phyloP scores from a whole-genome alignment of 1,140 invertebrate genomes.

The Solenopsis invicta region DNA sequence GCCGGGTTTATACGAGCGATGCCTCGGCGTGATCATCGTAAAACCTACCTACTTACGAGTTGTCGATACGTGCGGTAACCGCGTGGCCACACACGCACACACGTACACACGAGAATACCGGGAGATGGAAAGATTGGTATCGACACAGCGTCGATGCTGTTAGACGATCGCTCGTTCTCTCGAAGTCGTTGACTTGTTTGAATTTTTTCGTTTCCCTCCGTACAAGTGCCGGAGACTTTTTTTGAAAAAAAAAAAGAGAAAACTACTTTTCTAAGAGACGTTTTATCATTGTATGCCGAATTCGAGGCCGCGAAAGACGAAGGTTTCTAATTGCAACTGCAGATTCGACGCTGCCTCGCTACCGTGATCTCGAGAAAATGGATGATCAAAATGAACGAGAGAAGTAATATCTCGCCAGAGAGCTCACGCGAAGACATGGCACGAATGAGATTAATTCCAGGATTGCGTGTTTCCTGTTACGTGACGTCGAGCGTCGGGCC shows the following conservation, averaged over 20 bases:
- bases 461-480: conserved; percentile 46
- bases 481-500: conserved; percentile 7
- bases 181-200: neutral
- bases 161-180: neutral
- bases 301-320: neutral
- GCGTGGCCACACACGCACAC: neutral
- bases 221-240: neutral
- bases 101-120: neutral
- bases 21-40: conserved; percentile 72
- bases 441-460: conserved; percentile 49
- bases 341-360: neutral
- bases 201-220: neutral
- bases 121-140: conserved; percentile 33
- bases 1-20: conserved; percentile 58
- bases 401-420: neutral
- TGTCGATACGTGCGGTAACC: conserved; percentile 49
- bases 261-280: neutral
- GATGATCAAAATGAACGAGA: conserved; percentile 10
- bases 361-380: conserved; percentile 18
- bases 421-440: conserved; percentile 24
- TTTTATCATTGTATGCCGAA: conserved; percentile 17
- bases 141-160: conserved; percentile 23
- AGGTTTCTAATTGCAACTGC: conserved; percentile 11
- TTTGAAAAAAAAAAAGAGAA: neutral
- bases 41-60: conserved; percentile 76